Evolutionary conservation across 2,888 invertebrate genomes (phyloP).

Genomic region (Phrixothrix hirtus): DNA sequence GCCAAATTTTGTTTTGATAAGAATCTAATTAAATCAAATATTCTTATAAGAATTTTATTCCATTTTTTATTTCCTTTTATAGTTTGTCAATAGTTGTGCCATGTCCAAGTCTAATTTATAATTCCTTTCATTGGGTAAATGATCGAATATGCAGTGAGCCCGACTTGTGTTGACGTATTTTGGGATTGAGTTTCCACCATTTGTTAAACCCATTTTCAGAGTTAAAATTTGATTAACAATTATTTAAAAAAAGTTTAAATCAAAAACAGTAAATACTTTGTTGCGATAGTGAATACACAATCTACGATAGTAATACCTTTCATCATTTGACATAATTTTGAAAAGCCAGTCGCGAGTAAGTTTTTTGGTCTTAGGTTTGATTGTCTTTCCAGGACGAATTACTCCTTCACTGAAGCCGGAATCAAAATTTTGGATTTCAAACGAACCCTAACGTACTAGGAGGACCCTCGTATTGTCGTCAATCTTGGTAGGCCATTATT

Average conservation of each 20-base stretch:
- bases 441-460: conserved; percentile 16
- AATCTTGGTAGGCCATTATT: conserved; percentile 19
- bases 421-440: conserved; percentile 20
- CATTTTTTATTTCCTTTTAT: conserved; percentile 28
- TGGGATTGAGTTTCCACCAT: conserved; percentile 13
- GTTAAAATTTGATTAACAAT: conserved; percentile 15
- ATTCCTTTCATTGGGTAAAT: conserved; percentile 18
- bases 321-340: conserved; percentile 11
- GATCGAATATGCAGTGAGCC: too few relatives aligned
- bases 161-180: conserved; percentile 18
- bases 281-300: conserved; percentile 16
- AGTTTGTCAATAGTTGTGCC: conserved; percentile 29
- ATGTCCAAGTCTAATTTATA: too few relatives aligned
- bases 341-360: conserved; percentile 19
- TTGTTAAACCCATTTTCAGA: conserved; percentile 11
- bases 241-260: conserved; percentile 7
- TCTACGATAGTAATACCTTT: conserved; percentile 15
- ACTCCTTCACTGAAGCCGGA: conserved; percentile 12
- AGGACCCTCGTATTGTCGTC: conserved; percentile 17
- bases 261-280: conserved; percentile 15
- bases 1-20: conserved; percentile 30
- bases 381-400: too few relatives aligned
- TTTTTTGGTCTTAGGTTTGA: conserved; percentile 9
- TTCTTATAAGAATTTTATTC: conserved; percentile 23
- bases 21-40: conserved; percentile 24